Conservation (phyloP, 2,797 vertebrate genomes). For the Apogon talboti region DNA sequence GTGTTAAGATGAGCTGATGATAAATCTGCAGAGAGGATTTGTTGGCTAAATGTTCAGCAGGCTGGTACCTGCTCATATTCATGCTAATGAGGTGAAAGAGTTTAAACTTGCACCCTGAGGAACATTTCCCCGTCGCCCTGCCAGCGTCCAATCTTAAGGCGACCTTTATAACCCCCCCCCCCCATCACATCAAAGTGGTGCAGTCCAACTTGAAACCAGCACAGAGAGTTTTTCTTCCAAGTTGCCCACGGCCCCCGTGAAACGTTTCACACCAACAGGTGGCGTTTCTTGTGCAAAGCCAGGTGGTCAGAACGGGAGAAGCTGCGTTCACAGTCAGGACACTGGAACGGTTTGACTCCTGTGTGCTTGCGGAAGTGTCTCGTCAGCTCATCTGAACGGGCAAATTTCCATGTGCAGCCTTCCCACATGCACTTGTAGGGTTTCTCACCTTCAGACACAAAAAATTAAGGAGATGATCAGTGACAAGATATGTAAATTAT, state of each 20-base stretch:
- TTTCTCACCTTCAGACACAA: slow-evolving; percentile 89
- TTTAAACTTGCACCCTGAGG: slow-evolving; percentile 63
- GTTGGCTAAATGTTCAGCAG: background rate
- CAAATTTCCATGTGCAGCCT: slow-evolving; percentile 99
- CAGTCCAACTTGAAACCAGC: slow-evolving; percentile 55
- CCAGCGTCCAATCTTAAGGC: slow-evolving; percentile 42
- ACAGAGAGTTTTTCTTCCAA: slow-evolving; percentile 34
- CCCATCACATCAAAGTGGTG: slow-evolving; percentile 57
- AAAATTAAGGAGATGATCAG: background rate
- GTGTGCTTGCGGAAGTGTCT: slow-evolving; percentile 99
- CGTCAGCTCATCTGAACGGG: slow-evolving; percentile 97
- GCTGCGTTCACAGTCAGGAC: slow-evolving; percentile 97
- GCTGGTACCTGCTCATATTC: slow-evolving; percentile 37
- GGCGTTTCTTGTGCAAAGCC: slow-evolving; percentile 97
- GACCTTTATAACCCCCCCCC: slow-evolving; percentile 25
- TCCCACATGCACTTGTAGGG: slow-evolving; percentile 99
- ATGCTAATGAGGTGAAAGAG: slow-evolving; percentile 56
- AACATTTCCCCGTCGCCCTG: slow-evolving; percentile 41
- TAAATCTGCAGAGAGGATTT: slow-evolving; percentile 15
- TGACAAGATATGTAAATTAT: background rate
- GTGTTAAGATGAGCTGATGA: slow-evolving; percentile 19
- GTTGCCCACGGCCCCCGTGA: background rate
- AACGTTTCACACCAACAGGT: slow-evolving; percentile 90
- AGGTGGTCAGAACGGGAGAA: slow-evolving; percentile 98
- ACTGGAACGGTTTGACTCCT: slow-evolving; percentile 98